Conservation (phyloP, 2,888 invertebrate species). For the Andrena camellia region DNA sequence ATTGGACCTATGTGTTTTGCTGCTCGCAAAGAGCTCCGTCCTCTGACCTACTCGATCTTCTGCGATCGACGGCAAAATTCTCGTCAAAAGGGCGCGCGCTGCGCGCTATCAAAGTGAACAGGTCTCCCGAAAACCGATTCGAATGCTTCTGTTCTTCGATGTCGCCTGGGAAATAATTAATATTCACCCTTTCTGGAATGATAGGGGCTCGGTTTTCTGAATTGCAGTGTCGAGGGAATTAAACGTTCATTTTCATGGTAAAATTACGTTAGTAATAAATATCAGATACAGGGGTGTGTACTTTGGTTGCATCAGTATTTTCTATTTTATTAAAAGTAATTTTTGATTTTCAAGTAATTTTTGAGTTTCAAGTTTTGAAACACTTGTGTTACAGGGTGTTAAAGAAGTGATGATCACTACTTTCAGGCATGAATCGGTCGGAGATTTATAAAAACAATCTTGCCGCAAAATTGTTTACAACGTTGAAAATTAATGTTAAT, state of each 20-base stretch:
- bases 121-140: slow-evolving; percentile 6
- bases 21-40: slow-evolving; percentile 12
- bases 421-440: too few relatives aligned
- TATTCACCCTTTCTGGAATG: not conserved
- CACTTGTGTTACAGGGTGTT: too few relatives aligned
- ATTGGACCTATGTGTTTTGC: slow-evolving; percentile 70
- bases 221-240: too few relatives aligned
- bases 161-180: not conserved
- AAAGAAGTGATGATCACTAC: too few relatives aligned
- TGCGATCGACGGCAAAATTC: slow-evolving; percentile 29
- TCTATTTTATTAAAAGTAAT: not conserved
- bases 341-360: not conserved
- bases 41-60: slow-evolving; percentile 50
- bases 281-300: too few relatives aligned
- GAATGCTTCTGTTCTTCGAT: not conserved
- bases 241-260: too few relatives aligned
- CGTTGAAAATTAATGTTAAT: too few relatives aligned
- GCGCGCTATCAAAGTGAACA: slow-evolving; percentile 25
- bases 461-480: too few relatives aligned
- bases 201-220: not conserved
- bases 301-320: too few relatives aligned
- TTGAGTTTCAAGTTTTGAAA: not conserved
- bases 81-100: slow-evolving; percentile 8
- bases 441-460: too few relatives aligned
- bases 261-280: too few relatives aligned